These are phyloP conservation scores for Cephus spinipes DNA, from an alignment of 2,888 invertebrate species.

Conservation along the genomic window DNA sequence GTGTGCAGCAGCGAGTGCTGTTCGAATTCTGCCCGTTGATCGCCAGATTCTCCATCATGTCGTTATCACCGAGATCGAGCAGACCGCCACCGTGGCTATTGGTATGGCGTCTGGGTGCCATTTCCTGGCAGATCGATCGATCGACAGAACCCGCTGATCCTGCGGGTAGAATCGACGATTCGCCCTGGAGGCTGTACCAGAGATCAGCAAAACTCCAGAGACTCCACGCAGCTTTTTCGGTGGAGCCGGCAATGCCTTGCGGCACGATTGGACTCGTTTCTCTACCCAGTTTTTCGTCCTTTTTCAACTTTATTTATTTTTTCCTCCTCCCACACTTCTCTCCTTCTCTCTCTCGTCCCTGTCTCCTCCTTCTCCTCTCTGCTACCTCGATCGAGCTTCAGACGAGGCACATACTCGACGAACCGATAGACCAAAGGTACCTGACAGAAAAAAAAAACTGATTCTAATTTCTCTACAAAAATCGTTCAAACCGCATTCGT, in stretches of 20 bases:
- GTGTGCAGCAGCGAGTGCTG: conserved; percentile 82
- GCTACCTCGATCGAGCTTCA: not conserved
- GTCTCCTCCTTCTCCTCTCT: not conserved
- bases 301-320: conserved; percentile 14
- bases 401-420: not conserved
- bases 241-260: conserved; percentile 18
- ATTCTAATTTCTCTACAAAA: not conserved
- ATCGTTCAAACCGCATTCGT: not conserved
- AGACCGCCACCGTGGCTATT: conserved; percentile 54
- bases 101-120: conserved; percentile 62
- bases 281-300: not conserved
- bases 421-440: not conserved
- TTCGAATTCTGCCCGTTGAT: conserved; percentile 59
- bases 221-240: not conserved
- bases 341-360: not conserved
- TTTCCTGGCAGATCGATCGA: conserved; percentile 24
- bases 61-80: conserved; percentile 47
- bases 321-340: conserved; percentile 5
- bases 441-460: not conserved
- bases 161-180: not conserved
- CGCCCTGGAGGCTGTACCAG: not conserved
- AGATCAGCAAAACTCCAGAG: not conserved
- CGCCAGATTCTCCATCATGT: conserved; percentile 48
- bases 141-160: not conserved
- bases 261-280: conserved; percentile 5